phyloP scores from a whole-genome alignment of 2,113 vertebrate genomes.

The Marmota flaviventris region DNA sequence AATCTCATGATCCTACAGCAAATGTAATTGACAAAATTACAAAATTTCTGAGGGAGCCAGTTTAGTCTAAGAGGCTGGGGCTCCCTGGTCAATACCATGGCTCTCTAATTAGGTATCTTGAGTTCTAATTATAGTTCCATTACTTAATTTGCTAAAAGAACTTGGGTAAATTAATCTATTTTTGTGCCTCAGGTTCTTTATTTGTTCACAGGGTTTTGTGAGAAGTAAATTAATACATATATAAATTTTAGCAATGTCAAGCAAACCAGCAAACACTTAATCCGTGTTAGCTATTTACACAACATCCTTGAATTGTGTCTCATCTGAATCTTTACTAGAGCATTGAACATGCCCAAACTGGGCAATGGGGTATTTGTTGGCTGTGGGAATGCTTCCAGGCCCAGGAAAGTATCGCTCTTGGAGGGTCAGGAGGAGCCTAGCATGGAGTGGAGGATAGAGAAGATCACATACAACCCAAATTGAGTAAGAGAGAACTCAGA shows the following conservation, averaged over 20 bases:
- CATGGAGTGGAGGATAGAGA: background rate
- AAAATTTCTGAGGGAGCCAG: background rate
- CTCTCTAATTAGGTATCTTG: background rate
- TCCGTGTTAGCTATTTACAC: background rate
- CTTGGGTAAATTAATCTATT: background rate
- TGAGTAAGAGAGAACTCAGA: background rate
- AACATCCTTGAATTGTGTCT: background rate
- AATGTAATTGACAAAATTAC: background rate
- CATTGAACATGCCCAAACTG: background rate
- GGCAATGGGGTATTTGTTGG: too few species aligned
- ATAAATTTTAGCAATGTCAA: background rate
- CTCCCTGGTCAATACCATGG: background rate
- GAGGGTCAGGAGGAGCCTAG: background rate
- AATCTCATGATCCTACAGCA: background rate
- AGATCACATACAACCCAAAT: background rate
- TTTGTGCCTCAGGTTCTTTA: background rate
- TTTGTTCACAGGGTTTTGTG: background rate
- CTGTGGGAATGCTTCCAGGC: background rate
- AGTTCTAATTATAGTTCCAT: background rate
- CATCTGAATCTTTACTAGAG: background rate
- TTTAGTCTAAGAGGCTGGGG: background rate
- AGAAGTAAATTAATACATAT: background rate
- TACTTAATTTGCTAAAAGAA: background rate
- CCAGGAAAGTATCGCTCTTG: background rate
- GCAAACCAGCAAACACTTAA: background rate